Evolutionary conservation across 2,888 invertebrate genomes (phyloP).

Genomic region (Mechanitis messenoides): DNA sequence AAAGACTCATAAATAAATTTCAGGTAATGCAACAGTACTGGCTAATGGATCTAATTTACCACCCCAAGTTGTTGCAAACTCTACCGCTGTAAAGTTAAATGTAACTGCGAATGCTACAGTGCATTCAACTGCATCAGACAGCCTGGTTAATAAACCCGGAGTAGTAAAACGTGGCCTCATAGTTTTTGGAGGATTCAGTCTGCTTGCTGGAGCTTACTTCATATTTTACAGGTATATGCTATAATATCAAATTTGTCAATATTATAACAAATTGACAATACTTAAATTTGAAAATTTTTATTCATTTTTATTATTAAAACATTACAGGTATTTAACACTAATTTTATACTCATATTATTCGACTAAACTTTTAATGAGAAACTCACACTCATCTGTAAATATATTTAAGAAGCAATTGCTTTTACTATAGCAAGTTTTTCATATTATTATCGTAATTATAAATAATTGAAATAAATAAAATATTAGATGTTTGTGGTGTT

Average conservation of each 20-base stretch:
- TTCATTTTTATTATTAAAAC: too few species aligned
- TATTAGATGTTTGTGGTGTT: too few species aligned
- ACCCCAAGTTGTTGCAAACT: neutral
- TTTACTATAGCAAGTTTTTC: too few species aligned
- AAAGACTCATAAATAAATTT: neutral
- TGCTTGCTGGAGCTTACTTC: conserved; percentile 64
- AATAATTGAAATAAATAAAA: too few species aligned
- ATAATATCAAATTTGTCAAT: conserved; percentile 11
- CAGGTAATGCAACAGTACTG: neutral
- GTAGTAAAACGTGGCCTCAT: conserved; percentile 65
- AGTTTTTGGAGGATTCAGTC: conserved; percentile 67
- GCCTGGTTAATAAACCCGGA: conserved; percentile 51
- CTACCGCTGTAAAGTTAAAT: conserved; percentile 7
- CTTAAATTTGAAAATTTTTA: too few species aligned
- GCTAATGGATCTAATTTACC: neutral
- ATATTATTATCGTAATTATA: too few species aligned
- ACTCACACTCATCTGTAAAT: too few species aligned
- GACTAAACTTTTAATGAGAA: too few species aligned
- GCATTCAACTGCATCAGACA: conserved; percentile 25
- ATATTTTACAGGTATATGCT: conserved; percentile 62
- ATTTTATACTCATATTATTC: too few species aligned
- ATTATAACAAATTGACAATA: neutral
- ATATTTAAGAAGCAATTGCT: too few species aligned
- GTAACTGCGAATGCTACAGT: conserved; percentile 13
- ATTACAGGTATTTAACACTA: too few species aligned